These are phyloP conservation scores for Phytoseiulus persimilis DNA, from an alignment of 2,888 invertebrate genomes.

Conservation along the genomic window DNA sequence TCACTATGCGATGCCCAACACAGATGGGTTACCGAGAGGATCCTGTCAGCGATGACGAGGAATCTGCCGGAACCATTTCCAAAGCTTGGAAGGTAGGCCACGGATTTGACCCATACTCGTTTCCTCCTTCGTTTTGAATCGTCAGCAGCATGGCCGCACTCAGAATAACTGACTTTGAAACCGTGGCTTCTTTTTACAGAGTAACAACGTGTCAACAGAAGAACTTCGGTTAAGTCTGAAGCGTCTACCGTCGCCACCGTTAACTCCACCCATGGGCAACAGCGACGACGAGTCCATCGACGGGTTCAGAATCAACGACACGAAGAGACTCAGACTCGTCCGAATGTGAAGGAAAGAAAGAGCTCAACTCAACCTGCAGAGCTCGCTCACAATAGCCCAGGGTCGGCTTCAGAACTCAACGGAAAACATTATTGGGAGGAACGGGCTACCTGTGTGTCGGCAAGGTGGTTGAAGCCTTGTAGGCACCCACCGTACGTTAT, in stretches of 20 bases:
- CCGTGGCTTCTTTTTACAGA: neutral
- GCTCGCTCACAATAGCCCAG: neutral
- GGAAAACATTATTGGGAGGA: neutral
- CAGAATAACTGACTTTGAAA: too few species aligned
- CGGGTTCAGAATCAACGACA: constrained; percentile 13
- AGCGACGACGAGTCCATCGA: constrained; percentile 11
- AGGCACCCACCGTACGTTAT: neutral
- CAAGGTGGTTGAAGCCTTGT: neutral
- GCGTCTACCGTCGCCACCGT: constrained; percentile 31
- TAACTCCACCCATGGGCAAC: constrained; percentile 15
- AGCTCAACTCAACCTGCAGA: neutral
- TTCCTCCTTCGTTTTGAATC: too few species aligned
- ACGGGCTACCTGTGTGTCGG: neutral
- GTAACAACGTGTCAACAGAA: constrained; percentile 25
- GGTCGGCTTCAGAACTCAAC: neutral
- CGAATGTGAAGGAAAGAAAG: neutral
- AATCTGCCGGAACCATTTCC: neutral
- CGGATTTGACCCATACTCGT: neutral
- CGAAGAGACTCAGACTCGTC: neutral
- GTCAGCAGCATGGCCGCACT: too few species aligned
- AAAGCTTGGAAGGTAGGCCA: neutral
- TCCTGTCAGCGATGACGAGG: constrained; percentile 31
- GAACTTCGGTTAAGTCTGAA: constrained; percentile 30
- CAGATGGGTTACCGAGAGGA: constrained; percentile 33
- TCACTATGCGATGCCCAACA: constrained; percentile 22